phyloP scores from a whole-genome alignment of 2,888 invertebrate genomes.

The Pheosia tremula region DNA sequence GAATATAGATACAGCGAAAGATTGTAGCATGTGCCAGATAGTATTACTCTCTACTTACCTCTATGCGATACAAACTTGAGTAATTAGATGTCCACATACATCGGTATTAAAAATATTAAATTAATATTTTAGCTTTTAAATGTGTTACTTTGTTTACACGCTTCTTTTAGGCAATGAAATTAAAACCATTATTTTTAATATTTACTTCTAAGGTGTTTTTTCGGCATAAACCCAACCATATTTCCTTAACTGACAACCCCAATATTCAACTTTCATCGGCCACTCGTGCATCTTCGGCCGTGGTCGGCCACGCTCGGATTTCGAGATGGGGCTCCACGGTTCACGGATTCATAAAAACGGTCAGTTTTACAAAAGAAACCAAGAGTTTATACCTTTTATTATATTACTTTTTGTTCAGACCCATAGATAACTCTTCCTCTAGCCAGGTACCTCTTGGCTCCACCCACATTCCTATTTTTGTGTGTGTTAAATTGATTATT shows the following conservation, averaged over 20 bases:
- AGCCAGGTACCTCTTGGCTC: conserved; percentile 28
- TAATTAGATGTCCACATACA: too few relatives aligned
- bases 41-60: too few relatives aligned
- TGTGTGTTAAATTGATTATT: conserved; percentile 7
- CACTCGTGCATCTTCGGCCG: conserved; percentile 39
- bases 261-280: conserved; percentile 56
- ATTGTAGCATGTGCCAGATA: too few relatives aligned
- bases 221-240: neutral
- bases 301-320: conserved; percentile 34
- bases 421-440: conserved; percentile 25
- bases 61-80: too few relatives aligned
- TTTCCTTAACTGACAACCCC: conserved; percentile 36
- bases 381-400: conserved; percentile 44
- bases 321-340: conserved; percentile 37
- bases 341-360: conserved; percentile 52
- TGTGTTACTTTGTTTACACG: too few relatives aligned
- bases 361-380: conserved; percentile 48
- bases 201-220: too few relatives aligned
- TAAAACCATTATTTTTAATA: too few relatives aligned
- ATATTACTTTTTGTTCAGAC: conserved; percentile 31
- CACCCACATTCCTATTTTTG: conserved; percentile 22
- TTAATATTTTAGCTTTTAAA: too few relatives aligned
- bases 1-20: too few relatives aligned
- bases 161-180: too few relatives aligned
- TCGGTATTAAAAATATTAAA: too few relatives aligned